Evolutionary conservation across 2,113 vertebrate genomes (phyloP).

Genomic region (Aegotheles bennettii): DNA sequence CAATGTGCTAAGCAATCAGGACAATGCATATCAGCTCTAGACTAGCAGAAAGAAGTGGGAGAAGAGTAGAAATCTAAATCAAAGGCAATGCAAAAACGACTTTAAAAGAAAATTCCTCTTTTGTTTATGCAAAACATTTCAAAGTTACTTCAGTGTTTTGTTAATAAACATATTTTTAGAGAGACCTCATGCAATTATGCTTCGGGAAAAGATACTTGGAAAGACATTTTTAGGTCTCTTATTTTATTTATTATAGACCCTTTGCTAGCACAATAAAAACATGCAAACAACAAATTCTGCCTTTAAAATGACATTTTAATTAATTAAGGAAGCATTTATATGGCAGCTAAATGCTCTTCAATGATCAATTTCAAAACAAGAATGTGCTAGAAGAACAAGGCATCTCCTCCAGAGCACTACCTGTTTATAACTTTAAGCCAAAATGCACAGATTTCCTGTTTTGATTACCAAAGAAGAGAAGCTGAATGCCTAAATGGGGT

Average conservation of each 20-base stretch:
- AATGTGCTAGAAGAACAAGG: neutral
- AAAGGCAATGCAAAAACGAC: neutral
- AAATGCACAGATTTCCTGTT: neutral
- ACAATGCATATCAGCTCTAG: neutral
- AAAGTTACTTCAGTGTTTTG: neutral
- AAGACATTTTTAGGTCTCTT: neutral
- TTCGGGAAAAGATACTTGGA: neutral
- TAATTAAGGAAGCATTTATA: neutral
- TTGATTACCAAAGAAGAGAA: neutral
- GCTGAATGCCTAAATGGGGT: conserved; percentile 52
- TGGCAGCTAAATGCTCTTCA: neutral
- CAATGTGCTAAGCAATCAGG: neutral
- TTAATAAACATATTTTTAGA: neutral
- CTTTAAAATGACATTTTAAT: neutral
- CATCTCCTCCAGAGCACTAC: neutral
- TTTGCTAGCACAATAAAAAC: neutral
- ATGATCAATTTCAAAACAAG: neutral
- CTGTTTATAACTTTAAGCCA: neutral
- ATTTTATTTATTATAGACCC: neutral
- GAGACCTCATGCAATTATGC: neutral
- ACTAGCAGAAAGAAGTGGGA: neutral
- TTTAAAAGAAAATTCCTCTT: neutral
- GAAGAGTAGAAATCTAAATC: neutral
- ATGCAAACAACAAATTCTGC: neutral
- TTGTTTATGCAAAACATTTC: neutral